Base-by-base conservation (phyloP, 2,797 vertebrate genomes). In the Phataginus tetradactyla region DNA sequence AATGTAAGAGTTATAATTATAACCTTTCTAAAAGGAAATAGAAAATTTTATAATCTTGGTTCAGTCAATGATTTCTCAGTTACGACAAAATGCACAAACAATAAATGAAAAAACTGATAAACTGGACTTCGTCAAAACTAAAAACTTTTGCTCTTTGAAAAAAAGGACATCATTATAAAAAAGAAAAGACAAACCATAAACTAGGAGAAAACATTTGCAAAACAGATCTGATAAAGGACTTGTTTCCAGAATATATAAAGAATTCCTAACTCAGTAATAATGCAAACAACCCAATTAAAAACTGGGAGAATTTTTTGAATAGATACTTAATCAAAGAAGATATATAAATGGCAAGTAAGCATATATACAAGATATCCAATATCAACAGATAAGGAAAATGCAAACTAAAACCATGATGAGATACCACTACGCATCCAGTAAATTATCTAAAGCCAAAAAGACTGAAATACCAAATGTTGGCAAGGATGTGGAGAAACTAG, bases 171-270 rank as follows among this genome's bases (percentile, higher is more conserved):
- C 4, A 7, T 66, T 63, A 57, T n/a, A 57, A 86, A 94, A 94
- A 83, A 49, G 18, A 85, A 74, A 90, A 71, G 18, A 66, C 0
- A 59, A 94, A 45, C 14, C 59, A 87, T 27, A 83, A 90, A 78
- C 1, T n/a, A 74, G 37, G 23, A 94, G 45, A 34, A 84, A 55
- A 78, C 83, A 89, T 79, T 92, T 90, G n/a, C 27, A 68, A 96
- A 78, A 93, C 6, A 72, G 39, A 78, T 72, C n/a, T 90, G 34
- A 39, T 86, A 61, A 96, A 90, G 20, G 37, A 32, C 37, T 39
- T 84, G 17, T 95, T 74, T 80, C n/a, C 23, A 81, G 53, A 90
- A 80, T 63, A 53, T 53, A 59, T 37, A 57, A 91, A 75, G 51
- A 72, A 37, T 55, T 55, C 9, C 42, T 89, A 85, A 64, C 29